A percentile compares a stretch with the other conserved stretches of the same genome.
These are phyloP conservation scores for Paradoxurus hermaphroditus DNA, from an alignment of 2,113 vertebrate genomes.

Conservation along the genomic window DNA sequence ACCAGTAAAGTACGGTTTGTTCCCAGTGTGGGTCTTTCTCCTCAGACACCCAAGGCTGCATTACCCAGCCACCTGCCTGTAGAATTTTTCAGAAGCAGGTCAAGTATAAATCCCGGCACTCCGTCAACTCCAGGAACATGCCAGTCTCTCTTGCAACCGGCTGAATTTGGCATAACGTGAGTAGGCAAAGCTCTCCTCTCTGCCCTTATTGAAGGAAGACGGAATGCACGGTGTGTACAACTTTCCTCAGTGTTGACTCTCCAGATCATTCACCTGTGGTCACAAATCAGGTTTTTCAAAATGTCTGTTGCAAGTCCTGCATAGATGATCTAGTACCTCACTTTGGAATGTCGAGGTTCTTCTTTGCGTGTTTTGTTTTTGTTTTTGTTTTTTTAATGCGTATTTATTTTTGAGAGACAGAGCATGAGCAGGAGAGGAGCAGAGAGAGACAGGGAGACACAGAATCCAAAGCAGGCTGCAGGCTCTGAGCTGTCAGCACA, in stretches of 20 bases:
- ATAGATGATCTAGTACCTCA: background rate
- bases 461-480: too few relatives aligned
- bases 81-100: background rate
- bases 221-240: rapidly evolving
- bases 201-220: rapidly evolving
- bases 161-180: background rate
- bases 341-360: background rate
- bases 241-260: rapidly evolving
- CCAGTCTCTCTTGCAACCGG: background rate
- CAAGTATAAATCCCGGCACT: background rate
- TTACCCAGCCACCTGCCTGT: background rate
- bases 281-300: background rate
- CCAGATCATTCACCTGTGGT: background rate
- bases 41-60: background rate
- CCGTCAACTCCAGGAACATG: background rate
- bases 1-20: background rate
- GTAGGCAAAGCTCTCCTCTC: background rate
- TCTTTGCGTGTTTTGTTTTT: too few relatives aligned
- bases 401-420: too few relatives aligned
- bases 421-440: too few relatives aligned
- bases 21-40: background rate
- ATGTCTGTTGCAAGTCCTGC: background rate
- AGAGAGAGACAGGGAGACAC: too few relatives aligned
- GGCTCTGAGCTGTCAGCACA: too few relatives aligned
- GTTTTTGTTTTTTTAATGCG: too few relatives aligned